These are phyloP conservation scores for Grammomys surdaster DNA, from an alignment of 2,113 vertebrate genomes.

Conservation along the genomic window DNA sequence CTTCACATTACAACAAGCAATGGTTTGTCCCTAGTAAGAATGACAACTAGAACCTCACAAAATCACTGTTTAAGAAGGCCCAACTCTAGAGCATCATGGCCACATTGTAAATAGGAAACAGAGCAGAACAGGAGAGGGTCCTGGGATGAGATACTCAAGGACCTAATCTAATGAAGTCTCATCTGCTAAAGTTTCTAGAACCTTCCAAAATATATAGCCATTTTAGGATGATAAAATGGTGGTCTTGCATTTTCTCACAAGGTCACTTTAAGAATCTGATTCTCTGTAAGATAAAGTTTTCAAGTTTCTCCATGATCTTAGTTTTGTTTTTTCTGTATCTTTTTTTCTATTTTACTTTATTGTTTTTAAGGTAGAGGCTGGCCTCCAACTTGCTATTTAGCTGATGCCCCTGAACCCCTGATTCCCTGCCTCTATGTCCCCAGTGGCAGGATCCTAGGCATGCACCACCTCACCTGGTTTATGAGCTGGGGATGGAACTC, in stretches of 20 bases:
- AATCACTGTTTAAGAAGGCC: neutral
- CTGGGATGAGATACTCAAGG: neutral
- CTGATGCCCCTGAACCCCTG: too few species aligned
- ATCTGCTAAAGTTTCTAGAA: neutral
- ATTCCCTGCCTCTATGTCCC: neutral
- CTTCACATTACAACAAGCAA: neutral
- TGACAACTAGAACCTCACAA: neutral
- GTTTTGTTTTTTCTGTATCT: too few species aligned
- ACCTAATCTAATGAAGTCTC: too few species aligned
- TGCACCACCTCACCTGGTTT: too few species aligned
- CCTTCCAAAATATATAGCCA: neutral
- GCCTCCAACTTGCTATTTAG: too few species aligned
- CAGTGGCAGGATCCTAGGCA: neutral
- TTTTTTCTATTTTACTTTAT: neutral
- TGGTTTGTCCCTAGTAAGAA: neutral
- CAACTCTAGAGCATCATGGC: neutral
- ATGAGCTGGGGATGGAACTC: too few species aligned
- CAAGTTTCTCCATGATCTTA: neutral
- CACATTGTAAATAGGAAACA: neutral
- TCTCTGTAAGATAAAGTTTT: neutral
- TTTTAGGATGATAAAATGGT: too few species aligned
- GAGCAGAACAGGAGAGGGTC: neutral
- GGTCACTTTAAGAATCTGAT: neutral
- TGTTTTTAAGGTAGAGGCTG: neutral
- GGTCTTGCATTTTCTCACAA: neutral